Evolutionary conservation across 2,888 invertebrate genomes (phyloP).

Genomic region (Rhamnusium bicolor): DNA sequence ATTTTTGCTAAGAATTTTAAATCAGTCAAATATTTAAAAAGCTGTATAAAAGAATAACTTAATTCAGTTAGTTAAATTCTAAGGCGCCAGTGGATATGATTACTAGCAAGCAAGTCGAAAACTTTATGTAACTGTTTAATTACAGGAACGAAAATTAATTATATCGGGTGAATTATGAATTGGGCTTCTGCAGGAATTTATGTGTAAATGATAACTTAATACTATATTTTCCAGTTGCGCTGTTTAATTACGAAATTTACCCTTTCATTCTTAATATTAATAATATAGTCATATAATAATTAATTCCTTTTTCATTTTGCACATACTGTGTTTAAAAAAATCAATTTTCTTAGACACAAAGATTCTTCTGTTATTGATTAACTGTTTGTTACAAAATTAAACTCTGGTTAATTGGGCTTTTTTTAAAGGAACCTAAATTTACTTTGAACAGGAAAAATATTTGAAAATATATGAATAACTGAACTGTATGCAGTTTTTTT

Average conservation of each 20-base stretch:
- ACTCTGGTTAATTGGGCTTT: too few species aligned
- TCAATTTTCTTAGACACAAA: too few species aligned
- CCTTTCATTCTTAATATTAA: background rate
- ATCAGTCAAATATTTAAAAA: background rate
- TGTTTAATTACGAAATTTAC: background rate
- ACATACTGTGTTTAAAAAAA: too few species aligned
- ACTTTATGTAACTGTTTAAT: constrained; percentile 27
- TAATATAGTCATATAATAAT: too few species aligned
- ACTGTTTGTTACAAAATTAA: too few species aligned
- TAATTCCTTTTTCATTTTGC: too few species aligned
- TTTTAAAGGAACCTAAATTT: too few species aligned
- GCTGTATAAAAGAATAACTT: constrained; percentile 19
- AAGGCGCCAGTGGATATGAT: background rate
- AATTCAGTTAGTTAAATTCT: background rate
- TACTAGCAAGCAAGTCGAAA: background rate
- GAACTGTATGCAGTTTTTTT: too few species aligned
- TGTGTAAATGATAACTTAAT: background rate
- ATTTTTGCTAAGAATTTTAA: background rate
- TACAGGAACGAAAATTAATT: constrained; percentile 24
- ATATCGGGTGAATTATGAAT: constrained; percentile 11
- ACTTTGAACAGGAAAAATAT: too few species aligned
- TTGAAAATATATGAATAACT: too few species aligned
- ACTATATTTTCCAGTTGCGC: background rate
- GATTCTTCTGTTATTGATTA: too few species aligned
- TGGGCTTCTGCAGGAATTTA: background rate